Base-by-base conservation (phyloP, 2,797 vertebrate genomes). In the Eupleurogrammus muticus region DNA sequence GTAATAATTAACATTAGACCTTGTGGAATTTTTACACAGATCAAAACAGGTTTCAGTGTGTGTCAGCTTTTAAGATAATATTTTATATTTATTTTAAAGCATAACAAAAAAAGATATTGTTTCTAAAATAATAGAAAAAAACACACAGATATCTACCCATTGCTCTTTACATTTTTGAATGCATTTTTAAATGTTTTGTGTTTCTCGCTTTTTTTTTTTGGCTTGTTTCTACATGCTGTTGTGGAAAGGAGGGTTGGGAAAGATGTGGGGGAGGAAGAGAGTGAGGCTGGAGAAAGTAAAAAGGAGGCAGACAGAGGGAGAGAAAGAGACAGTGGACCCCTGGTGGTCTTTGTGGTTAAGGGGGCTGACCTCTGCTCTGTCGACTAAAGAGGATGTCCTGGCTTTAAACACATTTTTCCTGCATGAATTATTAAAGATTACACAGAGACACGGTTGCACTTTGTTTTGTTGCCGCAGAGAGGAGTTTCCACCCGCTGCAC, bases 371-470 rank as follows among this genome's bases (percentile, higher is more conserved):
- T 92, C 89, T 91, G 89, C 87, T 90, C 91, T 87, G 87, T 84
- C 92, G 88, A 92, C 90, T 67, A 94, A 91, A 93, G 82, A 93
- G 92, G 91, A 93, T 87, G 89, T 91, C 91, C 89, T 86, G 84
- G 86, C 88, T 92, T 79, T 71, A 85, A 94, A 89, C 90, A 91
- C 90, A 93, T 62, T 93, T 68, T 94, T 87, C 10, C 47, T 77
- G 87, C 87, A 93, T 94, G 88, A 92, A 95, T 95, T 94, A 94
- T 95, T 94, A 92, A 95, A 92, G 90, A 93, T 94, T 92, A 93
- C 92, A 92, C 89, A 90, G 83, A 87, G 85, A 86, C 84, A 79
- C 77, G 82, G 88, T 90, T 93, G 86, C 88, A 90, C 84, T 81
- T 52, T 80, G 86, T 89, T 86, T 86, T 91, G 74, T 74, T 84